Percentiles rank a stretch among this genome's conserved stretches.
Conservation (phyloP, 2,888 invertebrate species). For the Tetanocera ferruginea region DNA sequence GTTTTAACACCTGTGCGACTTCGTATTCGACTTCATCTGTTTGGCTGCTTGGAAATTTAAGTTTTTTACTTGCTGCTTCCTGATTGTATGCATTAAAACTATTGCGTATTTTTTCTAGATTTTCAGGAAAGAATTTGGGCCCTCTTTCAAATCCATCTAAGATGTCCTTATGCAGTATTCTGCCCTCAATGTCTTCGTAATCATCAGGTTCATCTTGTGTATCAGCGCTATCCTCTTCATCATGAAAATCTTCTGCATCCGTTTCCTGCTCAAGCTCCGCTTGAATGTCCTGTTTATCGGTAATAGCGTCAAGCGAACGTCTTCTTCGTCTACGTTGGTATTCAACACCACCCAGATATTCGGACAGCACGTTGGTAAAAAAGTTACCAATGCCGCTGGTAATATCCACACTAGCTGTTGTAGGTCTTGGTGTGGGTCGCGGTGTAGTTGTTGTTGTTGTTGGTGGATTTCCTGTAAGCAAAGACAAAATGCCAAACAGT, state of each 20-base stretch:
- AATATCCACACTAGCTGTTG: slow-evolving; percentile 54
- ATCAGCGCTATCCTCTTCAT: slow-evolving; percentile 58
- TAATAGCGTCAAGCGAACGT: slow-evolving; percentile 37
- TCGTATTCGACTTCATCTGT: slow-evolving; percentile 33
- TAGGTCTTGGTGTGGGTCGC: slow-evolving; percentile 50
- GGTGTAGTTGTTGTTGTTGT: slow-evolving; percentile 51
- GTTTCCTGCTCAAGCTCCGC: slow-evolving; percentile 53
- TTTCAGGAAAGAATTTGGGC: slow-evolving; percentile 41
- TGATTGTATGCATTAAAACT: slow-evolving; percentile 57
- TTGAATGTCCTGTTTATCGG: slow-evolving; percentile 53
- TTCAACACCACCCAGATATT: slow-evolving; percentile 61
- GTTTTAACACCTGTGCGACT: slow-evolving; percentile 23
- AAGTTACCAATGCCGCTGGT: slow-evolving; percentile 65
- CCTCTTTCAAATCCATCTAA: not conserved
- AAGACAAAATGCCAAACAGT: slow-evolving; percentile 60
- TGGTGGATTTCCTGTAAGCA: slow-evolving; percentile 57
- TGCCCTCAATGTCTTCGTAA: slow-evolving; percentile 48
- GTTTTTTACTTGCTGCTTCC: slow-evolving; percentile 55
- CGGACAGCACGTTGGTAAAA: slow-evolving; percentile 64
- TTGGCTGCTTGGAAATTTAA: slow-evolving; percentile 59
- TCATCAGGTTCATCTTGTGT: slow-evolving; percentile 47
- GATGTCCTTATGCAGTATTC: slow-evolving; percentile 51
- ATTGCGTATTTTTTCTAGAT: slow-evolving; percentile 35
- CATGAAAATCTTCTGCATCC: slow-evolving; percentile 55
- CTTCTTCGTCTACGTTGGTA: slow-evolving; percentile 56